Conservation (phyloP, 2,888 invertebrate species). For the Empis stercorea region DNA sequence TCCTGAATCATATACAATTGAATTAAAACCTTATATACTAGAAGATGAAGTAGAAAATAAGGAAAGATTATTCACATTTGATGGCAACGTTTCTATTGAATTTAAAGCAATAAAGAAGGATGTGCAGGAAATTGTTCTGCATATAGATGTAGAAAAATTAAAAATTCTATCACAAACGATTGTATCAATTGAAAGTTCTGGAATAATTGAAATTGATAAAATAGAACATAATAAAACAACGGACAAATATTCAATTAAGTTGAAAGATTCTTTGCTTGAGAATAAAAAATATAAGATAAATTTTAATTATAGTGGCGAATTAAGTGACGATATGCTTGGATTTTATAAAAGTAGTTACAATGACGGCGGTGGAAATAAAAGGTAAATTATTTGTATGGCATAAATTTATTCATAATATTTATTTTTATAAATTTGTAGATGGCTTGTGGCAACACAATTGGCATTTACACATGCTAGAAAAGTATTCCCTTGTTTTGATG, state of each 20-base stretch:
- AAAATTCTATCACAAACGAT: too few relatives aligned
- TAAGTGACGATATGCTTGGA: slow-evolving; percentile 41
- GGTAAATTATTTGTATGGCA: too few relatives aligned
- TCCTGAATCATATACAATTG: slow-evolving; percentile 43
- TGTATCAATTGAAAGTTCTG: slow-evolving; percentile 14
- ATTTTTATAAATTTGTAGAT: slow-evolving; percentile 29
- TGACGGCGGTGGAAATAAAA: slow-evolving; percentile 17
- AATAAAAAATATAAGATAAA: slow-evolving; percentile 34
- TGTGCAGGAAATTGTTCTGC: slow-evolving; percentile 37
- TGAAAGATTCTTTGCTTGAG: slow-evolving; percentile 24
- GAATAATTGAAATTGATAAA: slow-evolving; percentile 29
- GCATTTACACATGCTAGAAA: slow-evolving; percentile 51
- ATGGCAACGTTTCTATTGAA: slow-evolving; percentile 36
- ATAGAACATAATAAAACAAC: slow-evolving; percentile 24
- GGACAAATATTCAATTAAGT: slow-evolving; percentile 35
- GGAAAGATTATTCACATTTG: slow-evolving; percentile 28
- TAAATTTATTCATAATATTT: neutral
- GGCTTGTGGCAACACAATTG: slow-evolving; percentile 56
- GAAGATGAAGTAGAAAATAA: slow-evolving; percentile 15
- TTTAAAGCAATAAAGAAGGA: slow-evolving; percentile 33
- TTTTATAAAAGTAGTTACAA: slow-evolving; percentile 38
- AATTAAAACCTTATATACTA: slow-evolving; percentile 40
- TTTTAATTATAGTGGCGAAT: slow-evolving; percentile 38
- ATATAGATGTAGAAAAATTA: too few relatives aligned
- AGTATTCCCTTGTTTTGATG: slow-evolving; percentile 71